Evolutionary conservation across 2,113 vertebrate species (phyloP).

Genomic region (Menura novaehollandiae): DNA sequence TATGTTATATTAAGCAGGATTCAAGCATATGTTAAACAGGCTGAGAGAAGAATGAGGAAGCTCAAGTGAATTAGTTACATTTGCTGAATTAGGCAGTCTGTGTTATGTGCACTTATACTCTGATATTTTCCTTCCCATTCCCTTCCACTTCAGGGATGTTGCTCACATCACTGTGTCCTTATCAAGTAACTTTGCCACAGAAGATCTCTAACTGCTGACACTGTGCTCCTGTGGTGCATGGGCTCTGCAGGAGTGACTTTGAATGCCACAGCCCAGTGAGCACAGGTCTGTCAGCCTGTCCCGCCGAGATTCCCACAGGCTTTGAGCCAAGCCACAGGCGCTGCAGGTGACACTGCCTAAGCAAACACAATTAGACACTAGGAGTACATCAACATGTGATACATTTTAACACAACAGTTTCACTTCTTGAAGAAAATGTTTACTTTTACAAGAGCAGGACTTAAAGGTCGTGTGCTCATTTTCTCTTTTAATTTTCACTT

Average conservation of each 20-base stretch:
- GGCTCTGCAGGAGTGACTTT: not conserved
- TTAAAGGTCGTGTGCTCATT: not conserved
- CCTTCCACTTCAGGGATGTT: not conserved
- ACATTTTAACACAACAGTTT: not conserved
- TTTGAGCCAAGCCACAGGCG: not conserved
- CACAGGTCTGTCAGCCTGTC: not conserved
- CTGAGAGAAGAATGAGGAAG: not conserved
- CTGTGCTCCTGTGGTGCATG: fast-evolving
- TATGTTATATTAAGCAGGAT: not conserved
- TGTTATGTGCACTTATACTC: not conserved
- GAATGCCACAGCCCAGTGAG: not conserved
- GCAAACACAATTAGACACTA: not conserved
- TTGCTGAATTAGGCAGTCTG: not conserved
- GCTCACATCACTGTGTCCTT: not conserved
- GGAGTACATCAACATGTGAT: not conserved
- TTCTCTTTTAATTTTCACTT: not conserved
- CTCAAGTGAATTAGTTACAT: not conserved
- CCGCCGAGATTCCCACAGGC: not conserved
- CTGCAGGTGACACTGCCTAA: not conserved
- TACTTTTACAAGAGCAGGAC: not conserved
- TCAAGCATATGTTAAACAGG: constrained; percentile 4
- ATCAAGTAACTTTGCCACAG: not conserved
- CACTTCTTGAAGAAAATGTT: not conserved
- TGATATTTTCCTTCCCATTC: not conserved
- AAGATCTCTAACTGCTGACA: not conserved